phyloP scores from a whole-genome alignment of 35 echinoderm and acorn worm genomes.

The Apostichopus californicus region DNA sequence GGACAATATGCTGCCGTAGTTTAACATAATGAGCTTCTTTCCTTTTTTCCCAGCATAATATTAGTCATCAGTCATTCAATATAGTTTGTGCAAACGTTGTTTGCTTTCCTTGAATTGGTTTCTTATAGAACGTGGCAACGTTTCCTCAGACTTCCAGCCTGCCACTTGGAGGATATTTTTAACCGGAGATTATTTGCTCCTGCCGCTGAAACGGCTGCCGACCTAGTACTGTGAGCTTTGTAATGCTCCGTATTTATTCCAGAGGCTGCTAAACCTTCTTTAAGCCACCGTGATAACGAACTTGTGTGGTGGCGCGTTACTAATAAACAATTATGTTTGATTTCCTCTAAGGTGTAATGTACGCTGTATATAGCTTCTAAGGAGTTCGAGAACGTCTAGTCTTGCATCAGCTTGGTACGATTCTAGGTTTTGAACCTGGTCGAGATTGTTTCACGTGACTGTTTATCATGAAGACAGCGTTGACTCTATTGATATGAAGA shows the following conservation, averaged over 20 bases:
- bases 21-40: not conserved
- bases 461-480: not conserved
- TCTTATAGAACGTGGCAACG: conserved; percentile 18
- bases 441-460: not conserved
- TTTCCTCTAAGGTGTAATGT: conserved; percentile 9
- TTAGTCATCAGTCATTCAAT: conserved; percentile 2
- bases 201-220: conserved; percentile 37
- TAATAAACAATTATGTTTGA: not conserved
- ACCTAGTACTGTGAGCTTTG: conserved; percentile 16
- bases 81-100: not conserved
- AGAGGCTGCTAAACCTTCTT: not conserved
- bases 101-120: conserved; percentile 13
- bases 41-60: not conserved
- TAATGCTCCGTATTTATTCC: conserved; percentile 6
- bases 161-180: conserved; percentile 23
- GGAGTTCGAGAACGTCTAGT: not conserved
- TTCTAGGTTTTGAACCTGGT: not conserved
- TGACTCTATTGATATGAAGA: not conserved
- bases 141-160: conserved; percentile 13
- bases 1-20: not conserved
- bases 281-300: conserved; percentile 45
- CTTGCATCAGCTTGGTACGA: not conserved
- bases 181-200: conserved; percentile 10
- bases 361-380: not conserved
- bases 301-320: not conserved